phyloP scores from a whole-genome alignment of 2,797 vertebrate genomes.

The Spinibarbus caldwelli region DNA sequence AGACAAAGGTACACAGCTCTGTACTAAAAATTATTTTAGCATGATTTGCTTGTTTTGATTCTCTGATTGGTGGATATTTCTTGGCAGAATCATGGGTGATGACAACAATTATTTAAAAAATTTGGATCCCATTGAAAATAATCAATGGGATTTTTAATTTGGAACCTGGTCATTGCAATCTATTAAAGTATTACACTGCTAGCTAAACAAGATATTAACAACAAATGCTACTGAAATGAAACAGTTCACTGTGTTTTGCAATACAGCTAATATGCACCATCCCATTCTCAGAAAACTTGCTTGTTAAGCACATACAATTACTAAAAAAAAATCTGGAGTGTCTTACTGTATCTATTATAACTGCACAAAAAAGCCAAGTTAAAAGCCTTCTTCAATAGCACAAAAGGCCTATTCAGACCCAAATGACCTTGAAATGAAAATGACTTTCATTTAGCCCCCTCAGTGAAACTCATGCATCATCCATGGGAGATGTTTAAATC shows the following conservation, averaged over 20 bases:
- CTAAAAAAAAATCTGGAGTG: neutral
- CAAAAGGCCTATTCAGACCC: conserved; percentile 28
- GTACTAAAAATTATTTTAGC: too few relatives aligned
- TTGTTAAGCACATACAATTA: neutral
- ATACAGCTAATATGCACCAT: neutral
- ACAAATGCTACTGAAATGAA: neutral
- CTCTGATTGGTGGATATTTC: too few relatives aligned
- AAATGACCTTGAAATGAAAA: conserved; percentile 29
- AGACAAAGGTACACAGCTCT: neutral
- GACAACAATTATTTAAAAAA: too few relatives aligned
- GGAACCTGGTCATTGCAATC: neutral
- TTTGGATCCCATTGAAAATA: too few relatives aligned
- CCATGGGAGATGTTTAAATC: neutral
- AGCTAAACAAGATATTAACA: neutral
- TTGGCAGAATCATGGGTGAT: too few relatives aligned
- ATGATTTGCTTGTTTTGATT: too few relatives aligned
- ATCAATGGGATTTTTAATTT: neutral
- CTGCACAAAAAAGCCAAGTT: neutral
- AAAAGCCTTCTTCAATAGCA: conserved; percentile 15
- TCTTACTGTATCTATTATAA: neutral
- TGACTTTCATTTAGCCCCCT: neutral
- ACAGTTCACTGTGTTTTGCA: neutral
- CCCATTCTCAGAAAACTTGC: neutral
- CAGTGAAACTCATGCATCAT: neutral
- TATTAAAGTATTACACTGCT: neutral